These are phyloP conservation scores for Aurelia aurita DNA, from an alignment of 30 jellyfish, hydroid and myxozoan genomes.

Conservation along the genomic window DNA sequence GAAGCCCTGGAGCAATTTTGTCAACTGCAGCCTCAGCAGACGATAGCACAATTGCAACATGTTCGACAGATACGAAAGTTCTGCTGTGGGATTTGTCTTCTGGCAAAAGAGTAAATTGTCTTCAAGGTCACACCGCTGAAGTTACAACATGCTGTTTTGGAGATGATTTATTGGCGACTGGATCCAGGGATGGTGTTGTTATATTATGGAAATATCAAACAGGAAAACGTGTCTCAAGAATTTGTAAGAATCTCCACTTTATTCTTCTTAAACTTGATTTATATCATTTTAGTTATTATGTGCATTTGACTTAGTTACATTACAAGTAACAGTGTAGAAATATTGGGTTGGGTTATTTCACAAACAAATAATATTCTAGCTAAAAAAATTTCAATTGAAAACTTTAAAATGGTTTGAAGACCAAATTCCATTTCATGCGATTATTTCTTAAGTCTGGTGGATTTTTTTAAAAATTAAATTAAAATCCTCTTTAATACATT, in stretches of 20 bases:
- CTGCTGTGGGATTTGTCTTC: slow-evolving; percentile 83
- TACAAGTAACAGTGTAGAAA: too few species aligned
- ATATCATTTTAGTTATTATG: too few species aligned
- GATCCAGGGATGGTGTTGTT: slow-evolving; percentile 85
- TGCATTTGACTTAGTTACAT: too few species aligned
- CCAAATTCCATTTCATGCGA: background rate
- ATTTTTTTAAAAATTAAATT: too few species aligned
- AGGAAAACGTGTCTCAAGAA: slow-evolving; percentile 81
- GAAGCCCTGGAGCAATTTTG: slow-evolving; percentile 84
- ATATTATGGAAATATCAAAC: slow-evolving; percentile 75
- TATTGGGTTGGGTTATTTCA: too few species aligned
- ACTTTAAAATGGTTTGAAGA: too few species aligned
- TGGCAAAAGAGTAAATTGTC: slow-evolving; percentile 57
- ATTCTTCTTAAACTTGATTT: too few species aligned
- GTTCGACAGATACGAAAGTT: slow-evolving; percentile 83
- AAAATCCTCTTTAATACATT: too few species aligned
- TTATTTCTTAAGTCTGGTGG: background rate
- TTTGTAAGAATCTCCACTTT: slow-evolving; percentile 50
- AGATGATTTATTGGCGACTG: slow-evolving; percentile 80
- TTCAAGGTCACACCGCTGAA: slow-evolving; percentile 92
- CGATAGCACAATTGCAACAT: slow-evolving; percentile 77
- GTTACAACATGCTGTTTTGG: slow-evolving; percentile 86
- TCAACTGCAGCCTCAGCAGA: slow-evolving; percentile 65
- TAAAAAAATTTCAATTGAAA: background rate
- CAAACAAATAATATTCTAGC: too few species aligned